Evolutionary conservation across 1,140 invertebrate species (phyloP).

Genomic region (Leptestheria dahalacensis): DNA sequence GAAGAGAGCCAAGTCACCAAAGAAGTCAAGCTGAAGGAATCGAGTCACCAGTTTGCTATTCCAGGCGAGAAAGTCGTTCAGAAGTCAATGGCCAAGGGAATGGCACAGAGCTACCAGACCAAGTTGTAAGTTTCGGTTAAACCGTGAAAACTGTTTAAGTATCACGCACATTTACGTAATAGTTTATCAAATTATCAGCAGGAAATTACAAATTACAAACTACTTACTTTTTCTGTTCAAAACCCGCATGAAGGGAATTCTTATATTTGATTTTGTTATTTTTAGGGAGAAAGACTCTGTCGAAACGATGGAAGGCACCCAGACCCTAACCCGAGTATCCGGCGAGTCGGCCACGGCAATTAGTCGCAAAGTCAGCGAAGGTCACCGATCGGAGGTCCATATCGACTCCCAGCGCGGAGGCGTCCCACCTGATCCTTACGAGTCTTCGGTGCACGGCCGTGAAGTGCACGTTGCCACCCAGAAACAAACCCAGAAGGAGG

Average conservation of each 20-base stretch:
- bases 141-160: too few species aligned
- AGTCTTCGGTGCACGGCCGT: slow-evolving; percentile 70
- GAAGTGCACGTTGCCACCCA: slow-evolving; percentile 74
- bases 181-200: too few species aligned
- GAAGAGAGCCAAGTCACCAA: slow-evolving; percentile 72
- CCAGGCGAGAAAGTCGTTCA: slow-evolving; percentile 63
- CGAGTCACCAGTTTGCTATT: slow-evolving; percentile 63
- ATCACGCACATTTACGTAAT: too few species aligned
- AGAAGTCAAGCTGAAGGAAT: slow-evolving; percentile 55
- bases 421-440: slow-evolving; percentile 31
- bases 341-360: neutral
- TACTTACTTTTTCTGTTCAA: too few species aligned
- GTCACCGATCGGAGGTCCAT: slow-evolving; percentile 14
- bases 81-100: slow-evolving; percentile 61
- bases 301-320: neutral
- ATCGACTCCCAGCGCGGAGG: slow-evolving; percentile 17
- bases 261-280: neutral
- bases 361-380: slow-evolving; percentile 17
- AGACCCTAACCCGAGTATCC: neutral
- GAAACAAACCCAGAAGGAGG: slow-evolving; percentile 79
- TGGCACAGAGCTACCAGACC: slow-evolving; percentile 69
- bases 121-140: slow-evolving; percentile 45
- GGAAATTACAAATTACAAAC: too few species aligned
- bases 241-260: too few species aligned
- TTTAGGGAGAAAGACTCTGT: neutral